Percentiles rank a stretch among this genome's conserved stretches.
These are phyloP conservation scores for Diadumene lineata DNA, from an alignment of 92 coral and sea anemone genomes.

Conservation along the genomic window DNA sequence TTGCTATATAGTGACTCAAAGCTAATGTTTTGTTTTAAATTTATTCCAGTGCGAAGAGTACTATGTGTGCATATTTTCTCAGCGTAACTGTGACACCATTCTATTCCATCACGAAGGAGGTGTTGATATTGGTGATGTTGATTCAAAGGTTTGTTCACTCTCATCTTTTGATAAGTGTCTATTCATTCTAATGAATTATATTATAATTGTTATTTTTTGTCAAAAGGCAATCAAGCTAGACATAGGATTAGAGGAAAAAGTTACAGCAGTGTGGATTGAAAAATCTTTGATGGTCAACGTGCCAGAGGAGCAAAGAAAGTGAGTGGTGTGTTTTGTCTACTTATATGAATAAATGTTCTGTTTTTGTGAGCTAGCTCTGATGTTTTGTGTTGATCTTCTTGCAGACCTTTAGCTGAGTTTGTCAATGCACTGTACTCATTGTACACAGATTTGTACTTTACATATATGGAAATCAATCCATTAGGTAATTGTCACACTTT, in stretches of 20 bases:
- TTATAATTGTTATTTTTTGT: background rate
- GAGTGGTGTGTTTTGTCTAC: too few species aligned
- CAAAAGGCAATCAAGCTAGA: constrained; percentile 81
- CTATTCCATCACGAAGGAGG: constrained; percentile 97
- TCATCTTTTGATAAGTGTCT: background rate
- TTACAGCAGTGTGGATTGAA: constrained; percentile 62
- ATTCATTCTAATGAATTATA: background rate
- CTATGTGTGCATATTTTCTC: constrained; percentile 93
- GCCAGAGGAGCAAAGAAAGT: constrained; percentile 83
- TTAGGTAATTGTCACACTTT: constrained; percentile 60
- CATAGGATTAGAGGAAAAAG: constrained; percentile 67
- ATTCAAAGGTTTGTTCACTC: constrained; percentile 67
- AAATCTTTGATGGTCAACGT: constrained; percentile 73
- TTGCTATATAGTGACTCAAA: background rate
- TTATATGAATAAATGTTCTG: too few species aligned
- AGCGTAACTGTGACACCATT: constrained; percentile 89
- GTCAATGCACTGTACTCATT: constrained; percentile 73
- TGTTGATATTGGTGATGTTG: constrained; percentile 96
- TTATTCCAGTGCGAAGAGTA: constrained; percentile 73
- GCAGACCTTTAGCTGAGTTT: constrained; percentile 71
- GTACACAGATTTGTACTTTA: constrained; percentile 79
- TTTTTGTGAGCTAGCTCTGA: too few species aligned
- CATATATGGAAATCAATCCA: constrained; percentile 96
- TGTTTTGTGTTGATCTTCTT: constrained; percentile 12
- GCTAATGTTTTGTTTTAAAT: too few species aligned